phyloP scores from a whole-genome alignment of 1,140 invertebrate species.

The Brachionus paranguensis region DNA sequence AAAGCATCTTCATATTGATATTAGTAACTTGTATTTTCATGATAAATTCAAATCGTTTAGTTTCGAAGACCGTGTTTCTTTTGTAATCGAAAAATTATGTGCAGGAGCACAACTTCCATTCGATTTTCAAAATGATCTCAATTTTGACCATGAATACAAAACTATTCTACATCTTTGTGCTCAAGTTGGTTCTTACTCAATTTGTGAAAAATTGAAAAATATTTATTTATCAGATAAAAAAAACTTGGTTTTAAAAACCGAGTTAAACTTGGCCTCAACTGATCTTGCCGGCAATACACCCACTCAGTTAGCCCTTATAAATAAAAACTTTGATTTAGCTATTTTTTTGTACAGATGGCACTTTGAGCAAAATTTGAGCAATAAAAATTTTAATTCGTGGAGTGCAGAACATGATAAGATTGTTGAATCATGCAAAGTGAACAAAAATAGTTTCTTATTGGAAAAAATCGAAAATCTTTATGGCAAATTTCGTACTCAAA shows the following conservation, averaged over 20 bases:
- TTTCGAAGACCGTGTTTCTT: background rate
- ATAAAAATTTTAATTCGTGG: background rate
- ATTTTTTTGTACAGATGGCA: background rate
- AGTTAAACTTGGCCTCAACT: background rate
- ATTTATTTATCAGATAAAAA: background rate
- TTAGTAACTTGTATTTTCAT: background rate
- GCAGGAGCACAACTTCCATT: background rate
- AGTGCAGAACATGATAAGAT: background rate
- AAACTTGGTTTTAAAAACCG: background rate
- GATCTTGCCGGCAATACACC: background rate
- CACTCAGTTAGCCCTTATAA: background rate
- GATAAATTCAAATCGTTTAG: background rate
- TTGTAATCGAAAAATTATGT: background rate
- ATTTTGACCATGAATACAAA: background rate
- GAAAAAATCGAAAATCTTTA: background rate
- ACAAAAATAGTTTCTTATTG: background rate
- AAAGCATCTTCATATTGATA: background rate
- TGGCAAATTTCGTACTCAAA: background rate
- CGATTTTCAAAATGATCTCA: background rate
- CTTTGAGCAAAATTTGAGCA: background rate
- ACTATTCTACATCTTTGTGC: background rate
- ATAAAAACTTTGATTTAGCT: background rate
- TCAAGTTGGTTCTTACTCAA: background rate
- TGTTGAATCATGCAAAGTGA: background rate
- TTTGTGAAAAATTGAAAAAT: constrained; percentile 3